Conservation (phyloP, 2,888 invertebrate genomes). For the Hydrotaea cyrtoneurina region DNA sequence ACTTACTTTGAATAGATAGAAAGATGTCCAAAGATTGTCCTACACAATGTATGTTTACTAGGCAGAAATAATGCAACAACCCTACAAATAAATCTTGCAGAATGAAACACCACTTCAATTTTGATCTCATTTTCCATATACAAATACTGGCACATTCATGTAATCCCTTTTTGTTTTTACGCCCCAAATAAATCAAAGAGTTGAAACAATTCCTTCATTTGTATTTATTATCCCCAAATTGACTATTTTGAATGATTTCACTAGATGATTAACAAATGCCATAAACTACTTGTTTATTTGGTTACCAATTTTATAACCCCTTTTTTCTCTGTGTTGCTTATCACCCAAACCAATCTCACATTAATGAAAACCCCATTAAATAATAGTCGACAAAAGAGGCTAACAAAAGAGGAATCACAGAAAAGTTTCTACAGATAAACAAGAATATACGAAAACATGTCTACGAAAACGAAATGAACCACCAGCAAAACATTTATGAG, state of each 20-base stretch:
- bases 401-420: background rate
- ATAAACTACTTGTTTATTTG: constrained; percentile 40
- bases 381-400: background rate
- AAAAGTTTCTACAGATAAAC: background rate
- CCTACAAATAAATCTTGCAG: no score
- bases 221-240: background rate
- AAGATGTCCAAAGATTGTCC: no score
- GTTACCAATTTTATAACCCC: constrained; percentile 15
- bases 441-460: background rate
- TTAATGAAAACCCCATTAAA: constrained; percentile 29
- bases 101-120: no score
- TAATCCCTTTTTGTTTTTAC: no score
- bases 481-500: constrained; percentile 29
- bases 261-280: constrained; percentile 30
- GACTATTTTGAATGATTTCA: constrained; percentile 25
- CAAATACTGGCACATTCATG: no score
- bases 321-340: background rate
- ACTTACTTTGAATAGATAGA: no score
- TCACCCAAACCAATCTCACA: constrained; percentile 18
- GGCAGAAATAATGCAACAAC: no score
- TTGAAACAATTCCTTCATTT: background rate
- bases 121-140: no score
- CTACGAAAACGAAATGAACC: background rate
- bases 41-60: no score
- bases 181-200: background rate